Base-by-base conservation (phyloP, 2,888 invertebrate genomes). In the Glyphotaelius pellucidus region DNA sequence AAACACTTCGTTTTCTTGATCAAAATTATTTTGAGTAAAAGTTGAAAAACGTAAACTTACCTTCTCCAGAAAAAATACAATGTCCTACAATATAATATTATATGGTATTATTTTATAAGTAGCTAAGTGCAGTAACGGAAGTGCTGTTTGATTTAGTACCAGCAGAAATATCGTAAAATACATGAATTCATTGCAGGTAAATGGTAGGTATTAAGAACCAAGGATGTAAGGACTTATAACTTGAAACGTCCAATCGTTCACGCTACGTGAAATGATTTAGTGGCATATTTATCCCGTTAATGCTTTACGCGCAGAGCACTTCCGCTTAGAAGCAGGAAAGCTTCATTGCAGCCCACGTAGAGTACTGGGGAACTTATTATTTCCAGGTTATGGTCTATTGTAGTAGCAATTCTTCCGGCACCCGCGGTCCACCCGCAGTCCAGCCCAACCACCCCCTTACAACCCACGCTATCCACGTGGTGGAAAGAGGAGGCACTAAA, bases 311-410 rank as follows among this genome's bases (percentile, higher is more conserved):
- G 84, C 79, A 80, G n/a, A 79, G 88, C 90, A 90, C 90, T 91
- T 90, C 90, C 90, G 90, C 89, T 92, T 67, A 90, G 84, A 85
- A 86, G 86, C 88, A 92, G 25, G 52, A 91, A 90, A 83, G 90
- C 92, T 92, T 90, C 92, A 92, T 90, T 92, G 92, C 91, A 90
- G 92, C 86, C 85, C 79, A 90, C 90, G 92, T 92, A 92, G 92
- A 92, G 89, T 89, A 92, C 89, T 80, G 81, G 31, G 47, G 47
- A 89, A 91, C 88, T 92, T 89, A 90, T 92, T 90, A 92, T 90
- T 92, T 90, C 85, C 90, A 35, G 47, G 42, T 90, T 90, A 80
- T 30, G 89, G 91, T 83, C 47, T 67, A 67, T 67, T 67, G 25
- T 67, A 25, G 91, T 83, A 32, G 88, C 42, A 67, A 90, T 83